Conservation (phyloP, 1,140 invertebrate species). For the Eurosta solidaginis region DNA sequence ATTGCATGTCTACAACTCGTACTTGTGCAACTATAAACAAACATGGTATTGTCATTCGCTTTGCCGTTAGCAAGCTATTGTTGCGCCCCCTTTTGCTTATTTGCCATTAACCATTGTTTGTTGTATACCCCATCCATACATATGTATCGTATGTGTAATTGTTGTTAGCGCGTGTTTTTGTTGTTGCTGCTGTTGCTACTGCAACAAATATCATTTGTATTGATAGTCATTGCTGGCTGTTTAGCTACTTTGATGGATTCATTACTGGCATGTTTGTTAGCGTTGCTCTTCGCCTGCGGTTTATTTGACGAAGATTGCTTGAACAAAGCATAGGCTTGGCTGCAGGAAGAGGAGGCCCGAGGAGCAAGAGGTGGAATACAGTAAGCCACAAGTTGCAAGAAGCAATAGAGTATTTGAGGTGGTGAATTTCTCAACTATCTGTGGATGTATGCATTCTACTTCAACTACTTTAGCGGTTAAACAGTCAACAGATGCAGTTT, state of each 20-base stretch:
- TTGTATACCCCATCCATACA: too few relatives aligned
- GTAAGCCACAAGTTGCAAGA: not conserved
- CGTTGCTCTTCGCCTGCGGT: not conserved
- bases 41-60: conserved; percentile 1
- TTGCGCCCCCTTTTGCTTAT: not conserved
- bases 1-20: not conserved
- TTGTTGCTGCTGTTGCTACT: not conserved
- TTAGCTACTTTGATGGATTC: conserved; percentile 19
- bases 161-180: not conserved
- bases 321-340: not conserved
- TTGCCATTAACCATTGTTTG: conserved; percentile 1
- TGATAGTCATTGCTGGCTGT: conserved; percentile 18
- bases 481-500: not conserved
- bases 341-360: not conserved
- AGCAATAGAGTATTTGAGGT: not conserved
- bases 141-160: not conserved
- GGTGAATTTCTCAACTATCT: not conserved
- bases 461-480: not conserved
- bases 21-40: too few relatives aligned
- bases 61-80: not conserved
- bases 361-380: not conserved
- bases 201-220: not conserved
- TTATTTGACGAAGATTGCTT: not conserved
- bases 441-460: not conserved
- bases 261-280: conserved; percentile 10